Evolutionary conservation across 2,888 invertebrate species (phyloP), one percentile per base, ranked within the genome.

Genomic region (Microplitis manilae): DNA sequence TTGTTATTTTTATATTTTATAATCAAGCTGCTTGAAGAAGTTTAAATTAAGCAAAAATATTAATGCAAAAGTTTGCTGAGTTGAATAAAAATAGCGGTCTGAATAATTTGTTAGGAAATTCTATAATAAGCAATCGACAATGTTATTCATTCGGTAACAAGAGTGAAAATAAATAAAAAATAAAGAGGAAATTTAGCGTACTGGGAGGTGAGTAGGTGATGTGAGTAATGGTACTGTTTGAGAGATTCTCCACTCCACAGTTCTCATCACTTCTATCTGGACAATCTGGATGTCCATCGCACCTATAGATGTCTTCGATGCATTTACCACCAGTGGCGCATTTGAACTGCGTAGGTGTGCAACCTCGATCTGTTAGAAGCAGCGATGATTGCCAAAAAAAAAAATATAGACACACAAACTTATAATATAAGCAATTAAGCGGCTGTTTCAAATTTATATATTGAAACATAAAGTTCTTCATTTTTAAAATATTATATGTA

Each of bases 201-300:
- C 89, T 89, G 86, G 83, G 85, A 84, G 85, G 83, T 82, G 84
- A 78, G 81, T 84, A 84, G 84, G 77, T 83, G 76, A 77, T 76
- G 83, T 86, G 83, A 81, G 85, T 85, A 83, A 83, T 83, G 77
- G 85, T 87, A 85, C 86, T 85, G 81, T 86, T 88, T 81, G 83
- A 79, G 68, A 79, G 75, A 78, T 84, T 79, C 69, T 77, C 68
- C 68, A 81, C 81, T 83, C 87, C 87, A 84, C 89, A 87, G 78
- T 87, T 86, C 87, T 93, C 92, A 84, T 92, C 92, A 84, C 91
- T 91, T 78, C 87, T 86, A 88, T 93, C 93, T 68, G 90, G 86
- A 87, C 93, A 94, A 87, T 94, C 92, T 79, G 88, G 86, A 80
- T 87, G 87, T 80, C 91, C 91, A 88, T 94, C 91, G 87, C 93